A percentile compares a stretch with the other conserved stretches of the same genome.
These are phyloP conservation scores for Poliocrania exsul DNA, from an alignment of 2,797 vertebrate species.

Conservation along the genomic window DNA sequence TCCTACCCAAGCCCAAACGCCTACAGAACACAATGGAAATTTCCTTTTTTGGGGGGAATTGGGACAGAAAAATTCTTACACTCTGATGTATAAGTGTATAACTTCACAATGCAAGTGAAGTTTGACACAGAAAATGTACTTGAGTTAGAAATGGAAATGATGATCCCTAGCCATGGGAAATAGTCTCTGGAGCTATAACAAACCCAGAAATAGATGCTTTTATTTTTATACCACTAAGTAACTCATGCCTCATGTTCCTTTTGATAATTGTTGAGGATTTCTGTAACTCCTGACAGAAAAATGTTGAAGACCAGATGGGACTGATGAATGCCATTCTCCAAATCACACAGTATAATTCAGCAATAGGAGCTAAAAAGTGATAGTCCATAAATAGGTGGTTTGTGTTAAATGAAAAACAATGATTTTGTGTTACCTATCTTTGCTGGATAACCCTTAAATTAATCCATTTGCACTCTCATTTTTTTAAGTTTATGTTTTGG, in stretches of 20 bases:
- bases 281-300: constrained; percentile 11
- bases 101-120: not conserved
- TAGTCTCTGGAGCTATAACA: constrained; percentile 10
- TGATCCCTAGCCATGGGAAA: constrained; percentile 19
- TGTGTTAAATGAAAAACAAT: not conserved
- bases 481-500: not conserved
- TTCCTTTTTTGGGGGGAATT: not conserved
- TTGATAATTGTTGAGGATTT: not conserved
- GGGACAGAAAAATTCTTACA: constrained; percentile 10
- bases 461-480: not conserved
- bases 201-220: constrained; percentile 60
- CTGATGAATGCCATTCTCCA: not conserved
- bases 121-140: constrained; percentile 27
- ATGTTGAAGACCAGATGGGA: constrained; percentile 1
- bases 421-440: not conserved
- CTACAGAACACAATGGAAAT: not conserved
- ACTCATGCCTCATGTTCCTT: constrained; percentile 9
- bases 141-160: constrained; percentile 47
- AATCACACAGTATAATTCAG: not conserved
- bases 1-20: not conserved
- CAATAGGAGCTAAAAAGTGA: not conserved
- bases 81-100: not conserved
- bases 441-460: not conserved
- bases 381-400: not conserved
- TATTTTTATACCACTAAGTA: constrained; percentile 56